Evolutionary conservation across 2,113 vertebrate genomes (phyloP).

Genomic region (Urocolius indicus): DNA sequence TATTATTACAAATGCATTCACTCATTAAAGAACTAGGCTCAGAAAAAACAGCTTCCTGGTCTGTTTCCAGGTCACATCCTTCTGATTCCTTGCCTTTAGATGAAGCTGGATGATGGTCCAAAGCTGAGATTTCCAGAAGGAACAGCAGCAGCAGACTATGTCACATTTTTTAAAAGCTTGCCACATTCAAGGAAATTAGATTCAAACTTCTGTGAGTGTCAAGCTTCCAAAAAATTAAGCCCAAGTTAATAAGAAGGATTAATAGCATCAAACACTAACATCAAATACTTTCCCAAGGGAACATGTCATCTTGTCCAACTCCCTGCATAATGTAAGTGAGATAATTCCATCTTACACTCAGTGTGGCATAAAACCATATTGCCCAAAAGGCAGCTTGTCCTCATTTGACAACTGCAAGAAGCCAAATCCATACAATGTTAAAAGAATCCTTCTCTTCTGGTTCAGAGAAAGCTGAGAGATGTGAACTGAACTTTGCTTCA

Average conservation of each 20-base stretch:
- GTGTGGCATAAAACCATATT: background rate
- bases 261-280: background rate
- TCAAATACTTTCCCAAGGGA: background rate
- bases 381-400: background rate
- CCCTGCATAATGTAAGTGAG: background rate
- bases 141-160: background rate
- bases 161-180: background rate
- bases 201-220: background rate
- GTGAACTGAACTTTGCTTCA: background rate
- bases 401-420: slow-evolving; percentile 1
- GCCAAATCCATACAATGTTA: background rate
- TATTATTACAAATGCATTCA: slow-evolving; percentile 25
- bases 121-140: background rate
- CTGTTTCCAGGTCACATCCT: background rate
- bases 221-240: background rate
- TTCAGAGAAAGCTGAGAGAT: background rate
- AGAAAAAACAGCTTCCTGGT: background rate
- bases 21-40: background rate
- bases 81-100: background rate
- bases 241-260: background rate
- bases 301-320: background rate
- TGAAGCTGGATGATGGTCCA: background rate
- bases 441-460: background rate
- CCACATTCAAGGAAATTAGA: background rate
- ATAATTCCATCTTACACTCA: background rate